These are phyloP conservation scores for Laterallus jamaicensis DNA, from an alignment of 2,113 vertebrate genomes.

Conservation along the genomic window DNA sequence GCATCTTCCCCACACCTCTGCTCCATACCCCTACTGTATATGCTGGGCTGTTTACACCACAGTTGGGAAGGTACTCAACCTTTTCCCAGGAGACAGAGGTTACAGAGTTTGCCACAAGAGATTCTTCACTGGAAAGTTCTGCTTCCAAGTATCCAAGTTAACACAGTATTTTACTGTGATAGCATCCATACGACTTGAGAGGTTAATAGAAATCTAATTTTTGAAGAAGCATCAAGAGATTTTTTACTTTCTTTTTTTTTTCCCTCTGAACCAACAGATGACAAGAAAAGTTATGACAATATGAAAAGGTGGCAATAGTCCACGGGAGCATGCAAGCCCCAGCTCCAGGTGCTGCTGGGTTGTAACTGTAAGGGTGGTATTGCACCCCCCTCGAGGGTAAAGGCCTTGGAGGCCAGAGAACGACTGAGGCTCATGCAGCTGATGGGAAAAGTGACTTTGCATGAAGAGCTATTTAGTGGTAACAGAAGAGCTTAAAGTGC, in stretches of 20 bases:
- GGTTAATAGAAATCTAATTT: not conserved
- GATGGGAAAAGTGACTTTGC: conserved; percentile 1
- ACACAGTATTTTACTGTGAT: not conserved
- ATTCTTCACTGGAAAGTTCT: not conserved
- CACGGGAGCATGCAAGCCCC: not conserved
- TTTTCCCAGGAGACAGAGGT: not conserved
- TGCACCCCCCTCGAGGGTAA: not conserved
- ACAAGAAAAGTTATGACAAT: not conserved
- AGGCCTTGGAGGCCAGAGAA: not conserved
- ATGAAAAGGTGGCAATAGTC: not conserved
- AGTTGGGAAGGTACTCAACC: not conserved
- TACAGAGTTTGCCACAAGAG: not conserved
- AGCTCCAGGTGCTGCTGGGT: not conserved
- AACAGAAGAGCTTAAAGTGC: conserved; percentile 47
- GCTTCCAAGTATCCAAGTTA: not conserved
- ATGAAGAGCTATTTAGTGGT: not conserved
- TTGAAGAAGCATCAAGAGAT: not conserved
- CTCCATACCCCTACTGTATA: not conserved
- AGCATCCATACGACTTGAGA: not conserved
- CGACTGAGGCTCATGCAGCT: not conserved
- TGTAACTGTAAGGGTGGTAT: not conserved
- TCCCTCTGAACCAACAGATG: not conserved
- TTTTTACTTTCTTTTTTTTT: not conserved
- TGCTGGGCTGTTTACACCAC: not conserved
- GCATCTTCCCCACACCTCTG: not conserved